phyloP scores from a whole-genome alignment of 1,140 invertebrate genomes.

The Teleogryllus occipitalis region DNA sequence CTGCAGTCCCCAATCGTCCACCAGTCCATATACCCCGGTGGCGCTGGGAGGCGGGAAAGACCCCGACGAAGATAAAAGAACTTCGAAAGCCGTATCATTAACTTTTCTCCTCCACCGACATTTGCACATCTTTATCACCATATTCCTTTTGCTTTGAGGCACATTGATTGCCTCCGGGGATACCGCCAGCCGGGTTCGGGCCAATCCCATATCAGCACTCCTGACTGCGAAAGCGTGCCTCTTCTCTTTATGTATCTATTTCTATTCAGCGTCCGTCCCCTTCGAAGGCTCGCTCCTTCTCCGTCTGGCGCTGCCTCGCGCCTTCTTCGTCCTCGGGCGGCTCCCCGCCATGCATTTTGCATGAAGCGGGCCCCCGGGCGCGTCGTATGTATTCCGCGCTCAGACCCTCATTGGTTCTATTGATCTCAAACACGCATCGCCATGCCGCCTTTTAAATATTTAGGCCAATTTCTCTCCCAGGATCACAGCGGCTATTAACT shows the following conservation, averaged over 20 bases:
- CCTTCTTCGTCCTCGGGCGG: neutral
- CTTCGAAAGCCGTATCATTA: neutral
- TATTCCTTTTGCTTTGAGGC: neutral
- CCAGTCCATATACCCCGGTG: too few relatives aligned
- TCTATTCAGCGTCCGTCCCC: neutral
- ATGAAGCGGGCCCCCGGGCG: neutral
- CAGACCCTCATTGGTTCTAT: neutral
- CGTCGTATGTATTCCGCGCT: neutral
- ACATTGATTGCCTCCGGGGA: neutral
- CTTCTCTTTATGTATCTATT: conserved; percentile 5
- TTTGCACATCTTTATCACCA: conserved; percentile 4
- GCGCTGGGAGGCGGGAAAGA: neutral
- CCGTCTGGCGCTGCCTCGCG: neutral
- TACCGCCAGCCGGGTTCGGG: neutral
- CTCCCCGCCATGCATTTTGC: neutral
- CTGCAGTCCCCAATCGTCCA: too few relatives aligned
- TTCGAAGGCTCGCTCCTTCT: neutral
- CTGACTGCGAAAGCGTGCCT: neutral
- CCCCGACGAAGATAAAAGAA: neutral
- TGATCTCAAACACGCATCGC: neutral
- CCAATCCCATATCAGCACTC: neutral
- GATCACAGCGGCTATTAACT: neutral
- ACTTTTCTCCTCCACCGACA: neutral
- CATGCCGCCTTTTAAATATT: neutral
- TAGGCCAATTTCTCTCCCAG: conserved; percentile 3